A percentile compares a stretch with the other conserved stretches of the same genome.
Conservation (phyloP, 2,888 invertebrate genomes). For the Alsophila aescularia region DNA sequence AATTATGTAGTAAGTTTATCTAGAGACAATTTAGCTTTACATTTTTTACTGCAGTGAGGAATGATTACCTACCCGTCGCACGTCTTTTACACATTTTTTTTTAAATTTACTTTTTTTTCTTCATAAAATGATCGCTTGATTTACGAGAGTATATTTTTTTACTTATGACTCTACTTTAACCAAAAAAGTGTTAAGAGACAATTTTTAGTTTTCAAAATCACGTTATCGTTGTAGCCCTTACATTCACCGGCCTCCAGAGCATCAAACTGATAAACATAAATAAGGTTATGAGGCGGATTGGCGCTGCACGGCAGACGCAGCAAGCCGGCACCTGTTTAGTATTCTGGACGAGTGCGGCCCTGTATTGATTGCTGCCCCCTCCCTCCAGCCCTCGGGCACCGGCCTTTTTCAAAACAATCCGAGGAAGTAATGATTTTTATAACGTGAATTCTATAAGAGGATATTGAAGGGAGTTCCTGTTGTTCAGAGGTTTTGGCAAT, state of each 20-base stretch:
- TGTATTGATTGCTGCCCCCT: slow-evolving; percentile 86
- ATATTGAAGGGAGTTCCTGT: slow-evolving; percentile 11
- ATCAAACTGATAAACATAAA: slow-evolving; percentile 27
- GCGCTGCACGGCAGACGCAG: slow-evolving; percentile 38
- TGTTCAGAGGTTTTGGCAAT: neutral
- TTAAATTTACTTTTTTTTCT: too few species aligned
- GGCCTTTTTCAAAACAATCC: slow-evolving; percentile 81
- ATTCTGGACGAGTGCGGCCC: slow-evolving; percentile 85
- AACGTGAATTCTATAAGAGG: slow-evolving; percentile 33
- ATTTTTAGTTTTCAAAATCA: too few species aligned
- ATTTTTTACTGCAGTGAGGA: too few species aligned
- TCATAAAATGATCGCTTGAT: too few species aligned
- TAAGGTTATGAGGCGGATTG: slow-evolving; percentile 25
- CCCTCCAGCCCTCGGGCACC: slow-evolving; percentile 55
- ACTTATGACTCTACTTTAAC: too few species aligned
- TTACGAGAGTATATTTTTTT: too few species aligned
- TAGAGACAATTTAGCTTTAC: too few species aligned
- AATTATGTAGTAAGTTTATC: too few species aligned
- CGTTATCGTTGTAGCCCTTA: slow-evolving; percentile 1
- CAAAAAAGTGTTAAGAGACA: too few species aligned
- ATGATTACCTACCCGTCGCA: too few species aligned
- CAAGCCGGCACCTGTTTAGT: slow-evolving; percentile 74
- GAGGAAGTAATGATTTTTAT: slow-evolving; percentile 67
- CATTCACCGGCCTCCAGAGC: slow-evolving; percentile 3
- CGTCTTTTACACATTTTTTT: too few species aligned